Evolutionary conservation across 2,888 invertebrate species (phyloP).

Genomic region (Drosophila ochracea): DNA sequence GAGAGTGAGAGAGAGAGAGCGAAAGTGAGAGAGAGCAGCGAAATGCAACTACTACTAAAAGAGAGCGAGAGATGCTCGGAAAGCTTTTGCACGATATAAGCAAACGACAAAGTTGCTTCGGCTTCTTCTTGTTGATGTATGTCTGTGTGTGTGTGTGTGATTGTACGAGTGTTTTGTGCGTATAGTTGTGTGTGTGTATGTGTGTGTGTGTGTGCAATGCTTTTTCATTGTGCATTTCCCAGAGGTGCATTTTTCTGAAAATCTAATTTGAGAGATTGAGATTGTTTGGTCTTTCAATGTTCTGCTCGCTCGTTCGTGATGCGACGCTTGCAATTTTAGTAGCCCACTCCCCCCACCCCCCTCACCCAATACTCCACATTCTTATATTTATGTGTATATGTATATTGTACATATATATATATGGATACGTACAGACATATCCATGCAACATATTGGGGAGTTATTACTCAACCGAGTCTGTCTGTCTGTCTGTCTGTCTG

Average conservation of each 20-base stretch:
- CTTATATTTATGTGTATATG: constrained; percentile 55
- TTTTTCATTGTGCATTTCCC: constrained; percentile 83
- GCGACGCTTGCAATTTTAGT: constrained; percentile 75
- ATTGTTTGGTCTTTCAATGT: constrained; percentile 80
- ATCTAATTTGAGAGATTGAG: constrained; percentile 84
- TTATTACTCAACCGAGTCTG: constrained; percentile 59
- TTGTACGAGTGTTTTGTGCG: constrained; percentile 4
- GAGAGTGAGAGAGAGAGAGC: constrained; percentile 14
- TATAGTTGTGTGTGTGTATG: constrained; percentile 1
- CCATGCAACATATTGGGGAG: constrained; percentile 70
- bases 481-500: constrained; percentile 3
- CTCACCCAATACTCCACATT: constrained; percentile 9
- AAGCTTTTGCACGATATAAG: constrained; percentile 26
- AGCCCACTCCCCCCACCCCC: constrained; percentile 3
- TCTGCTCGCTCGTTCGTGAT: constrained; percentile 71
- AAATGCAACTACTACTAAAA: constrained; percentile 4
- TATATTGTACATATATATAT: constrained; percentile 32
- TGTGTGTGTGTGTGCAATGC: constrained; percentile 56
- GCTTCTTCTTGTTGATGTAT: background rate
- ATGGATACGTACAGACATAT: constrained; percentile 6
- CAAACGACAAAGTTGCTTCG: constrained; percentile 38
- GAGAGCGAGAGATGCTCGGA: constrained; percentile 28
- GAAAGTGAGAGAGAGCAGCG: constrained; percentile 7
- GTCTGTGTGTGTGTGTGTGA: background rate
- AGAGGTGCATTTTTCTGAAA: constrained; percentile 84